Evolutionary conservation across 2,888 invertebrate species (phyloP).

Genomic region (Xanthorhoe spadicearia): DNA sequence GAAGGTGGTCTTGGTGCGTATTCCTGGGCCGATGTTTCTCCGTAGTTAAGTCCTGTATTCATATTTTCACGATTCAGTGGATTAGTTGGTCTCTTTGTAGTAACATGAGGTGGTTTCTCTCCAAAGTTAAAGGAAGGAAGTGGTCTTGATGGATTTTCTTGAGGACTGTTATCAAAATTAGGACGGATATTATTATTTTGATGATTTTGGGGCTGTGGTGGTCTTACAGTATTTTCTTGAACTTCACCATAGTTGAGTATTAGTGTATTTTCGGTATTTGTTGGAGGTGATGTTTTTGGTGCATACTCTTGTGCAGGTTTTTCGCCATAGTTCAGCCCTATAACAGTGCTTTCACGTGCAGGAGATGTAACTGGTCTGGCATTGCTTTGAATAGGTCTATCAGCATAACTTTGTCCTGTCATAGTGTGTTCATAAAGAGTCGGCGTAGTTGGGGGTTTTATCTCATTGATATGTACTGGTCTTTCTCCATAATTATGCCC

Average conservation of each 20-base stretch:
- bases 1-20: slow-evolving; percentile 15
- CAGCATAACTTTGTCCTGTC: slow-evolving; percentile 43
- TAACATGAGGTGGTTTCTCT: slow-evolving; percentile 19
- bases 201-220: slow-evolving; percentile 3
- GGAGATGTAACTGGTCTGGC: slow-evolving; percentile 4
- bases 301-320: slow-evolving; percentile 23
- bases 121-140: slow-evolving; percentile 6
- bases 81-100: slow-evolving; percentile 2
- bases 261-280: slow-evolving; percentile 5
- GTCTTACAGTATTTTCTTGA: slow-evolving; percentile 9
- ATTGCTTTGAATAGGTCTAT: slow-evolving; percentile 33
- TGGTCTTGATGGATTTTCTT: slow-evolving; percentile 24
- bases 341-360: slow-evolving; percentile 30
- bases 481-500: slow-evolving; percentile 46
- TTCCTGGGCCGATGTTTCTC: slow-evolving; percentile 21
- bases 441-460: slow-evolving; percentile 22
- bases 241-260: slow-evolving; percentile 25
- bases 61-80: slow-evolving; percentile 1
- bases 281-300: slow-evolving; percentile 1
- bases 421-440: slow-evolving; percentile 34
- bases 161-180: slow-evolving; percentile 14
- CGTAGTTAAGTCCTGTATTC: slow-evolving; percentile 17
- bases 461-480: slow-evolving; percentile 29
- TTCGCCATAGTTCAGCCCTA: slow-evolving; percentile 21
- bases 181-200: slow-evolving; percentile 8